These are phyloP conservation scores for Gibbula magus DNA, from an alignment of 2,888 invertebrate genomes.

Conservation along the genomic window DNA sequence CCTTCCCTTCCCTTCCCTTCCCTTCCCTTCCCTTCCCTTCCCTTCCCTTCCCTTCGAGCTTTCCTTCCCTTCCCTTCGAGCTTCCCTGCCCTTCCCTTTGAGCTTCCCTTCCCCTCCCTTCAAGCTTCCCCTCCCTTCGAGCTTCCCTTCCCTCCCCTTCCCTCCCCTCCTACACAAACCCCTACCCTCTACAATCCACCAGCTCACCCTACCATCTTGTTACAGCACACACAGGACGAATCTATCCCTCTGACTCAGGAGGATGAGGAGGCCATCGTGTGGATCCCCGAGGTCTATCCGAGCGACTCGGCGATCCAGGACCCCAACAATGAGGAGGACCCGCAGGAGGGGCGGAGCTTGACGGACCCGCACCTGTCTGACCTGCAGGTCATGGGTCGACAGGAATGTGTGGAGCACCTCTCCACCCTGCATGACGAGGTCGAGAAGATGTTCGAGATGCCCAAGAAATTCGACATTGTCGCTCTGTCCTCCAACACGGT, in stretches of 20 bases:
- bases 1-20: too few relatives aligned
- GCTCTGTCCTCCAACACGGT: constrained; percentile 34
- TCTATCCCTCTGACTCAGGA: constrained; percentile 30
- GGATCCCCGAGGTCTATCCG: background rate
- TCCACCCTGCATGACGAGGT: constrained; percentile 49
- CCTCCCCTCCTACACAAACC: too few relatives aligned
- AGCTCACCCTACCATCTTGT: too few relatives aligned
- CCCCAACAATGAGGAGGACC: background rate
- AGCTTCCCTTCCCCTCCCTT: background rate
- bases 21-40: too few relatives aligned
- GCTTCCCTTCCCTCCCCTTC: too few relatives aligned
- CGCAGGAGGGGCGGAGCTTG: background rate
- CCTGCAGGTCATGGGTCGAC: constrained; percentile 31
- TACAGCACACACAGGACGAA: constrained; percentile 37
- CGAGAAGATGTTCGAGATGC: constrained; percentile 51
- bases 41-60: background rate
- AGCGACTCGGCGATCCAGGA: background rate
- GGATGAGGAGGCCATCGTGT: constrained; percentile 19
- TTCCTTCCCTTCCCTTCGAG: background rate
- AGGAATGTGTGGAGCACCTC: constrained; percentile 33
- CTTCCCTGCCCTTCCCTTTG: background rate
- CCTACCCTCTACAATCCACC: too few relatives aligned
- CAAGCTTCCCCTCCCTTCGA: background rate
- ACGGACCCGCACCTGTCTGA: background rate
- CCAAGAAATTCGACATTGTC: constrained; percentile 45